Percentiles rank a stretch among this genome's conserved stretches.
phyloP scores from a whole-genome alignment of 30 jellyfish, hydroid and myxozoan species.

The Pseudorhiza aurosa region DNA sequence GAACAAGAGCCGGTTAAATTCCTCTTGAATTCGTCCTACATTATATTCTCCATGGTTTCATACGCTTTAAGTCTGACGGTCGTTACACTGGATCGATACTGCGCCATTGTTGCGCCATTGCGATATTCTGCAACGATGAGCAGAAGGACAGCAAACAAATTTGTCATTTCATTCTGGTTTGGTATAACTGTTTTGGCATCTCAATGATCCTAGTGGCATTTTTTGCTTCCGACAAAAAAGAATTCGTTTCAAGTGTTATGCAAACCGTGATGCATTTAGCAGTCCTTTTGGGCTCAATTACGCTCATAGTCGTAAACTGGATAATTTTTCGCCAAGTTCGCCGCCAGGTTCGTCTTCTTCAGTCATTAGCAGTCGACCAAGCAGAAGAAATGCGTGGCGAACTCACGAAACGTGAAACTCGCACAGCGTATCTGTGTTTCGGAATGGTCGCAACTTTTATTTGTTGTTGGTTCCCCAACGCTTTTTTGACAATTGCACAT shows the following conservation, averaged over 20 bases:
- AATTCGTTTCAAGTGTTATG: background rate
- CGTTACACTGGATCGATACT: conserved; percentile 52
- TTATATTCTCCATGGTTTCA: conserved; percentile 22
- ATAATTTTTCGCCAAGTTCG: conserved; percentile 28
- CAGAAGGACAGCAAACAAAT: background rate
- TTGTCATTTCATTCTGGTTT: conserved; percentile 22
- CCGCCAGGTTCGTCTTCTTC: conserved; percentile 29
- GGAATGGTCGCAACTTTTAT: conserved; percentile 42
- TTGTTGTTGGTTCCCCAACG: conserved; percentile 53
- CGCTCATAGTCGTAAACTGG: conserved; percentile 14
- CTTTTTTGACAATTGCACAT: conserved; percentile 3
- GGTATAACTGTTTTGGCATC: conserved; percentile 17
- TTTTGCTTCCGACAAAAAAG: background rate
- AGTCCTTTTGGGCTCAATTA: background rate
- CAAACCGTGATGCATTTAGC: background rate
- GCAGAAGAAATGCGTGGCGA: conserved; percentile 2
- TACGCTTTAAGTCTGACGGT: conserved; percentile 16
- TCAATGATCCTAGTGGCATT: background rate
- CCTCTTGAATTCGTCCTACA: conserved; percentile 9
- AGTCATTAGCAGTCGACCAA: background rate
- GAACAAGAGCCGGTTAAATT: background rate
- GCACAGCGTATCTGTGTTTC: conserved; percentile 57
- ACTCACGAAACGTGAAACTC: conserved; percentile 30
- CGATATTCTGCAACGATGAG: conserved; percentile 23
- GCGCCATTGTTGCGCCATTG: conserved; percentile 44